A percentile compares a stretch with the other conserved stretches of the same genome.
Conservation (phyloP, 2,888 invertebrate genomes). For the Minunthozetes semirufus region DNA sequence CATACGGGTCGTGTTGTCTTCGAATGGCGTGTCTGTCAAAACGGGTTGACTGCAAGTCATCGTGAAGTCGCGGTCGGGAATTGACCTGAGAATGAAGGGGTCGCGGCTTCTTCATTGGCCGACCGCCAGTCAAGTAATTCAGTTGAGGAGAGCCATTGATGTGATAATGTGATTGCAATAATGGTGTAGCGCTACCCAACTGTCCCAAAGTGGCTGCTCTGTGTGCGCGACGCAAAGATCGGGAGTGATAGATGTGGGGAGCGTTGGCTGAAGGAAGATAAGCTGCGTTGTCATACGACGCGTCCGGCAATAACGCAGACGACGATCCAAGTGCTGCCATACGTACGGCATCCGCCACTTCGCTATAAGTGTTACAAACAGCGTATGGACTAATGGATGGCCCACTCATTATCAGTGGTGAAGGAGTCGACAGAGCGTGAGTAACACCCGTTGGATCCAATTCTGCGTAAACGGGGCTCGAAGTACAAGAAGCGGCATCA, state of each 20-base stretch:
- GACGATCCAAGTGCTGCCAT: conserved; percentile 36
- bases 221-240: conserved; percentile 37
- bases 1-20: conserved; percentile 26
- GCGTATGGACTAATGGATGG: conserved; percentile 36
- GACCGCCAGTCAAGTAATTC: conserved; percentile 34
- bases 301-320: conserved; percentile 33
- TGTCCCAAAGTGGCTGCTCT: conserved; percentile 31
- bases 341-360: conserved; percentile 37
- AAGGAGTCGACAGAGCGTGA: conserved; percentile 24
- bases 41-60: conserved; percentile 8
- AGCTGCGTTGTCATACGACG: conserved; percentile 39
- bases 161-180: conserved; percentile 27
- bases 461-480: conserved; percentile 40
- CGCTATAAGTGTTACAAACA: conserved; percentile 37
- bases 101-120: conserved; percentile 36
- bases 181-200: conserved; percentile 32
- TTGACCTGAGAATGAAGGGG: conserved; percentile 3
- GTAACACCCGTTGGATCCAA: conserved; percentile 33
- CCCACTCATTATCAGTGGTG: conserved; percentile 2
- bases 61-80: background rate
- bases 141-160: background rate
- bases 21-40: conserved; percentile 3
- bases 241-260: conserved; percentile 24
- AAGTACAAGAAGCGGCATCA: conserved; percentile 39
- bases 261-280: conserved; percentile 34